Conservation (phyloP, 2,888 invertebrate species). For the Napeogenes inachia region DNA sequence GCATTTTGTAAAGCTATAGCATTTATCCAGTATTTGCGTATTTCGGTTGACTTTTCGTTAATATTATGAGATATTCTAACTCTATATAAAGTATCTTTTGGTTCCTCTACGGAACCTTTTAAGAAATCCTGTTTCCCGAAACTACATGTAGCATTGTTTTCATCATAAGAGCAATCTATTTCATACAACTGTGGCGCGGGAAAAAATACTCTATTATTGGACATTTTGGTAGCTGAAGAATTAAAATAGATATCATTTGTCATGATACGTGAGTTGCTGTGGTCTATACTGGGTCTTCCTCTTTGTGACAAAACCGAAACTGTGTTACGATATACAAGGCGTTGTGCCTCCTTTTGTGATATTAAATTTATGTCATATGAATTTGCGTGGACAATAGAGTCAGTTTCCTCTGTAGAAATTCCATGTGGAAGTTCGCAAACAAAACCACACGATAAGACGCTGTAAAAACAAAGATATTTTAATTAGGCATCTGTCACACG, state of each 20-base stretch:
- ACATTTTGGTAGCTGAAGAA: slow-evolving; percentile 76
- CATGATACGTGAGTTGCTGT: slow-evolving; percentile 73
- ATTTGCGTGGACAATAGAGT: slow-evolving; percentile 66
- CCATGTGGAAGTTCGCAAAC: slow-evolving; percentile 71
- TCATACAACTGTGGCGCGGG: slow-evolving; percentile 77
- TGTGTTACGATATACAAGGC: slow-evolving; percentile 64
- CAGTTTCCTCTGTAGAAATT: slow-evolving; percentile 60
- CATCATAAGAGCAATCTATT: slow-evolving; percentile 52
- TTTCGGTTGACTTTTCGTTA: slow-evolving; percentile 43
- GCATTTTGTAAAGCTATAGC: slow-evolving; percentile 48
- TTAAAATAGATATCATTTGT: slow-evolving; percentile 77
- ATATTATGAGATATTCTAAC: slow-evolving; percentile 56
- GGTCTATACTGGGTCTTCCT: slow-evolving; percentile 61
- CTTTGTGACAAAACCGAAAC: slow-evolving; percentile 46
- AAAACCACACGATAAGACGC: slow-evolving; percentile 78
- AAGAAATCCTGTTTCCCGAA: slow-evolving; percentile 54
- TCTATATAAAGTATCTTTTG: slow-evolving; percentile 43
- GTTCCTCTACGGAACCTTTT: slow-evolving; percentile 45
- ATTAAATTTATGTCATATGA: slow-evolving; percentile 76
- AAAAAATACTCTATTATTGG: slow-evolving; percentile 77
- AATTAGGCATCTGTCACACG: neutral
- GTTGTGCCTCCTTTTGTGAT: slow-evolving; percentile 51
- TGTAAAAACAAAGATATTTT: slow-evolving; percentile 35
- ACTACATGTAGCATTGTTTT: slow-evolving; percentile 59
- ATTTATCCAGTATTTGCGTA: slow-evolving; percentile 54